Evolutionary conservation across 2,797 vertebrate genomes (phyloP), one percentile per base, ranked within the genome.

Genomic region (Danio jaintianensis): DNA sequence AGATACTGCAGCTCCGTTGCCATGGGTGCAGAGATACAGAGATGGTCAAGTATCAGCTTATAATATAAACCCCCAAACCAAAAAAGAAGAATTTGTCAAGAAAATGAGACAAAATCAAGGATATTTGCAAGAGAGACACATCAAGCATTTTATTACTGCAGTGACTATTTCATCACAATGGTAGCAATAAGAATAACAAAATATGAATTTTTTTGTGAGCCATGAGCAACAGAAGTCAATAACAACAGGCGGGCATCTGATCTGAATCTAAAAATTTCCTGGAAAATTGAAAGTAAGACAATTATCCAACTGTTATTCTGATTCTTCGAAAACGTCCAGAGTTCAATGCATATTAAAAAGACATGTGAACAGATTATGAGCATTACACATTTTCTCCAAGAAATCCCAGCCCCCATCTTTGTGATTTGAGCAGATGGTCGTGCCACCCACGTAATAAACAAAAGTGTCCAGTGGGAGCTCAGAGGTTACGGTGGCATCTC

Each of bases 1-100:
- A 87, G 89, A 82, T 83, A 90, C 89, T 64, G 73, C 56, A 80
- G 77, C 66, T 75, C 79, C 40, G 87, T 89, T 89, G 87, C 89
- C 81, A 88, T 87, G 86, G 87, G 59, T 68, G 74, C 81, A 79
- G 66, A 84, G 81, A 74, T 78, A 47, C 55, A 84, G 38, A 82
- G 66, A 73, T 55, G 75, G 67, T 70, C 78, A 82, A 82, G 80
- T 63, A 79, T 75, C 75, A 55, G 71, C 67, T 84, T 56, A 29
- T 81, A 83, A 78, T 71, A 61, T 81, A 68, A 55, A 77, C 58
- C 73, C 3, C 0, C 52, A 75, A 75, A 75, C 75, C 55, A 73
- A 69, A 79, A 82, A 82, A 56, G 8, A 75, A 55, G 43, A 56
- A 70, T 48, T 79, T 45, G n/a, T 43, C 36, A 6, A 45, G 53